Evolutionary conservation across 2,888 invertebrate species (phyloP).

Genomic region (Julus scanicus): DNA sequence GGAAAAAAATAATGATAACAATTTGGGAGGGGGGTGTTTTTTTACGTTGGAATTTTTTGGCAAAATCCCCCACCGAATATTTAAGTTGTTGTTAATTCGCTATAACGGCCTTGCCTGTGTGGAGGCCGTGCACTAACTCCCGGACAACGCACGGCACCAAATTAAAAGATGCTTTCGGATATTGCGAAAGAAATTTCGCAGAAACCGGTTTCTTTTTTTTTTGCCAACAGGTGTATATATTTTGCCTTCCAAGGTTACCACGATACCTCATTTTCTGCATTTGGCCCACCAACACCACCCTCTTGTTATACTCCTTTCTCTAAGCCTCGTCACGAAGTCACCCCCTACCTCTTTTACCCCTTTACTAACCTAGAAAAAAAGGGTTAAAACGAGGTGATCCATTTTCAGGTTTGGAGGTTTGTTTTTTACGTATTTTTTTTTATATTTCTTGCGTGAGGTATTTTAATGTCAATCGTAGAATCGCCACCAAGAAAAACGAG

Average conservation of each 20-base stretch:
- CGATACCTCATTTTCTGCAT: slow-evolving; percentile 49
- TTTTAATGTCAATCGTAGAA: slow-evolving; percentile 8
- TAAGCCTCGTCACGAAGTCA: neutral
- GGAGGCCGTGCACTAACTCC: slow-evolving; percentile 41
- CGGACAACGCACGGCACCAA: slow-evolving; percentile 37
- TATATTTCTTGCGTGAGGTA: neutral
- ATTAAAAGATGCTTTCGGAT: slow-evolving; percentile 50
- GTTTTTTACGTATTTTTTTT: neutral
- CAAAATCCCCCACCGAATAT: neutral
- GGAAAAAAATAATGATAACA: neutral
- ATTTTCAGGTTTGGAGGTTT: slow-evolving; percentile 39
- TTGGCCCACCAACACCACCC: slow-evolving; percentile 16
- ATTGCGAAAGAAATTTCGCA: slow-evolving; percentile 44
- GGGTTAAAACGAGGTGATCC: slow-evolving; percentile 37
- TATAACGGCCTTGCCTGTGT: slow-evolving; percentile 46
- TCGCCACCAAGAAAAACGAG: neutral
- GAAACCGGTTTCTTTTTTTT: slow-evolving; percentile 25
- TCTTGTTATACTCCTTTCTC: slow-evolving; percentile 15
- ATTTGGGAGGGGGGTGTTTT: neutral
- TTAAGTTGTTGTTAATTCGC: neutral
- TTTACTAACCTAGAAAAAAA: slow-evolving; percentile 42
- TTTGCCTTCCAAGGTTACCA: slow-evolving; percentile 23
- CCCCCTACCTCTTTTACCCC: neutral
- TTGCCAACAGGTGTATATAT: slow-evolving; percentile 37
- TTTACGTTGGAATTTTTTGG: neutral